Percentiles rank a stretch among this genome's conserved stretches.
Conservation (phyloP, 1,140 invertebrate genomes). For the Lordiphosa collinella region DNA sequence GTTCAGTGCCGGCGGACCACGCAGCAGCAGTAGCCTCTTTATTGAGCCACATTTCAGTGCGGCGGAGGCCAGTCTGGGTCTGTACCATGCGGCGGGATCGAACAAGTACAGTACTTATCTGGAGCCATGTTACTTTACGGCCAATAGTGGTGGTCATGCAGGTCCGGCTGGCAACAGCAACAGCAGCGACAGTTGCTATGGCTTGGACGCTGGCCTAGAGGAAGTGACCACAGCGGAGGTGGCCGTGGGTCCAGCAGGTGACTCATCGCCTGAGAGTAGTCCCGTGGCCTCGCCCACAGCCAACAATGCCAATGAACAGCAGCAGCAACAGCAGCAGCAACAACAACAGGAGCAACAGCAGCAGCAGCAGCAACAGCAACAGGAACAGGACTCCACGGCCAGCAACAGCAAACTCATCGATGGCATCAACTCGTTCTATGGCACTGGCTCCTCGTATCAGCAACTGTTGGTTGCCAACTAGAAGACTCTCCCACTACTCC, state of each 20-base stretch:
- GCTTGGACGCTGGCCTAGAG: slow-evolving; percentile 1
- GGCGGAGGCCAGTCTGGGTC: slow-evolving; percentile 33
- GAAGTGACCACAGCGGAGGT: slow-evolving; percentile 5
- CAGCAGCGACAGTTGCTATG: slow-evolving; percentile 39
- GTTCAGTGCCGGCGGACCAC: slow-evolving; percentile 35
- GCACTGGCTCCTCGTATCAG: slow-evolving; percentile 66
- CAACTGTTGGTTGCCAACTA: slow-evolving; percentile 79
- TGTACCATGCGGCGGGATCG: slow-evolving; percentile 24
- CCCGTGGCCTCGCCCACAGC: slow-evolving; percentile 41
- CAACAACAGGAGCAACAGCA: slow-evolving; percentile 16
- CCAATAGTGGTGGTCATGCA: slow-evolving; percentile 23
- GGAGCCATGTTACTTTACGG: slow-evolving; percentile 60
- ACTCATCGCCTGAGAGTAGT: slow-evolving; percentile 42
- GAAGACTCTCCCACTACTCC: slow-evolving; percentile 8
- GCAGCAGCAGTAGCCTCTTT: slow-evolving; percentile 42
- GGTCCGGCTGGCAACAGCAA: slow-evolving; percentile 16
- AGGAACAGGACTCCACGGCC: slow-evolving; percentile 22
- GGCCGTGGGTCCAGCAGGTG: slow-evolving; percentile 1
- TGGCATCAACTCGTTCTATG: slow-evolving; percentile 77
- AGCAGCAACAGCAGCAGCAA: slow-evolving; percentile 11
- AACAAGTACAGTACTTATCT: slow-evolving; percentile 65
- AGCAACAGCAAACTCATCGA: slow-evolving; percentile 71
- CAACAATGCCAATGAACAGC: slow-evolving; percentile 1
- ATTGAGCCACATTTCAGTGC: slow-evolving; percentile 56
- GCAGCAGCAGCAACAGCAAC: slow-evolving; percentile 10